Conservation (phyloP, 2,113 vertebrate genomes). For the Cygnus buccinator region DNA sequence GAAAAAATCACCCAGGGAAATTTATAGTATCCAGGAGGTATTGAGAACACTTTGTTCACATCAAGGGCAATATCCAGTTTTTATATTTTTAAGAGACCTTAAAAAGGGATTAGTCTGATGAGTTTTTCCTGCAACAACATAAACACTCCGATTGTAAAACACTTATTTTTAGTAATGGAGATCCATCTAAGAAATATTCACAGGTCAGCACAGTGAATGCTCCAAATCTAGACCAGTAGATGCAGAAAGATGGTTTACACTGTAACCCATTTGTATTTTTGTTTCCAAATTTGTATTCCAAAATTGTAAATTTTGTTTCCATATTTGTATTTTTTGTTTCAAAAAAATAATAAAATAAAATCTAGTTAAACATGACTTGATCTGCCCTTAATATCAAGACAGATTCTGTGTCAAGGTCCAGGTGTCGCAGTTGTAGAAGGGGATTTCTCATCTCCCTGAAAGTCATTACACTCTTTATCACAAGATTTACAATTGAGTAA, state of each 20-base stretch:
- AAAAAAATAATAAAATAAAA: no score
- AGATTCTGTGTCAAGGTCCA: background rate
- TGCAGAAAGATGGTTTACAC: background rate
- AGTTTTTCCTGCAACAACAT: background rate
- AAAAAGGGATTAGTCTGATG: background rate
- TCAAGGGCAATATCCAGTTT: background rate
- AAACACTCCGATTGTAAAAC: background rate
- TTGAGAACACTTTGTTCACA: background rate
- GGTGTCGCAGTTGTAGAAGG: background rate
- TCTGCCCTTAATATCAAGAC: background rate
- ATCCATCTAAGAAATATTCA: background rate
- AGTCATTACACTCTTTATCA: background rate
- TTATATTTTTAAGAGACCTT: background rate
- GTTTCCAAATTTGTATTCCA: no score
- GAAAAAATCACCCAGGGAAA: background rate
- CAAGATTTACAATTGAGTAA: background rate
- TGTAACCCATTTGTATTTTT: no score
- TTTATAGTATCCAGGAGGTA: background rate
- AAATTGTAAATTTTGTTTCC: no score
- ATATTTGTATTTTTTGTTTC: no score
- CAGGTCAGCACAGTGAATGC: background rate
- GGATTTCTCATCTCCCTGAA: background rate
- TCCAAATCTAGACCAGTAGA: background rate
- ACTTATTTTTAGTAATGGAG: background rate
- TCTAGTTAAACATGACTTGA: background rate